Evolutionary conservation across 2,888 invertebrate species (phyloP), one percentile per base, ranked within the genome.

Genomic region (Argyresthia goedartella): DNA sequence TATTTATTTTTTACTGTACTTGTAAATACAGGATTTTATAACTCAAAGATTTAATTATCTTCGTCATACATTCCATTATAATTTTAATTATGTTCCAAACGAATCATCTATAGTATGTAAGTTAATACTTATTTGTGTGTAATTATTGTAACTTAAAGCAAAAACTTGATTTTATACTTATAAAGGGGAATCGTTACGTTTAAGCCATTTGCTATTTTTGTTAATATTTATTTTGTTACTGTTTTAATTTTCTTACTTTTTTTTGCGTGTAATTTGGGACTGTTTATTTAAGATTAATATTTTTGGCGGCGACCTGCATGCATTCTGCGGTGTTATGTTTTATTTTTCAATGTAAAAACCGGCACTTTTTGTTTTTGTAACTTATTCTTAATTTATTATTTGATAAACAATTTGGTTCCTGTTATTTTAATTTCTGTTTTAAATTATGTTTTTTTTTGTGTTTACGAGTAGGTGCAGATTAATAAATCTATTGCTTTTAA

Each of bases 111-210:
- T 25, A 25, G 25, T 6, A 25, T 25, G 25, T 50, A 50, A 50
- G n/a, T 35, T 44, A 48, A 48, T 46, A n/a, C 25, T 41, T 49
- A 39, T 41, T 14, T 49, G 14, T 14, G 15, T n/a, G 53, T 54
- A 36, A 25, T 25, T 25, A 25, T 25, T 25, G 25, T 25, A 25
- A 25, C 25, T 25, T 25, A 25, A 25, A 25, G 25, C 25, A 25
- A 25, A 25, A 25, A 4, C 25, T 25, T 25, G 25, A 25, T 25
- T 25, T 25, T 25, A 16, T 10, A 25, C 35, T 36, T 64, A 63
- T 58, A 73, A 73, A 64, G 86, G 86, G 86, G 84, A 85, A 86
- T 79, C 76, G 84, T 84, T 86, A 86, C 86, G 86, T 86, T 86
- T 86, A 86, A 78, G 81, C 76, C 72, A 69, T 55, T 49, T 33